Base-by-base conservation (phyloP, 2,797 vertebrate genomes). In the Danio kyathit region DNA sequence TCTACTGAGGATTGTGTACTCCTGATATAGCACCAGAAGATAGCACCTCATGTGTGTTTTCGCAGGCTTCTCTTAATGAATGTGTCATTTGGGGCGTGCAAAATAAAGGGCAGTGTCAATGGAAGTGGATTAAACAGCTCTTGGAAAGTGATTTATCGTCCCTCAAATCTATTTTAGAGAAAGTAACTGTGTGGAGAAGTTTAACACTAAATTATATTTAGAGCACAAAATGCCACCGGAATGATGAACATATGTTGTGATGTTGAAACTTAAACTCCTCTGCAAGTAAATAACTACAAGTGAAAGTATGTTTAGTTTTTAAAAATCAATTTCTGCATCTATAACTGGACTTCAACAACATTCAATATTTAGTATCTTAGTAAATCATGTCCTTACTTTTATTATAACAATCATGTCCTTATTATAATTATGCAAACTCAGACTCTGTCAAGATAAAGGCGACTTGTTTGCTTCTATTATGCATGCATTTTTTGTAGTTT, bases 401-500 rank as follows among this genome's bases (percentile, higher is more conserved):
- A 29, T 29, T 3, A 29, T 29, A 29, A 29, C 29, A 29, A 29
- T 29, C 29, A 1, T 29, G 29, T 29, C 29, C 29, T 17, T 10
- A 59, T 5, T 59, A 19, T 67, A 48, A 48, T 59, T 77, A 48
- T 17, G 16, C 9, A 0, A 67, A 48, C 9, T 13, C 16, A n/a
- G 51, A 57, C 29, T 38, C 41, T 79, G 29, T 71, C 69, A 41
- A 59, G 40, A 44, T 11, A n/a, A 40, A 74, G 76, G 59, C 61
- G 51, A 64, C 79, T 71, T 71, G 80, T 69, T 82, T 84, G 64
- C 5, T 14, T 80, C 87, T 82, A 71, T 74, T 83, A 84, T 84
- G 82, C 16, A 76, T 63, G 84, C 87, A 61, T 86, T 86, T 90
- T 91, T 85, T 29, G 29, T 29, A 76, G 85, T 78, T 79, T 89